Conservation (phyloP, 2,888 invertebrate species). For the Nomada ruficornis region DNA sequence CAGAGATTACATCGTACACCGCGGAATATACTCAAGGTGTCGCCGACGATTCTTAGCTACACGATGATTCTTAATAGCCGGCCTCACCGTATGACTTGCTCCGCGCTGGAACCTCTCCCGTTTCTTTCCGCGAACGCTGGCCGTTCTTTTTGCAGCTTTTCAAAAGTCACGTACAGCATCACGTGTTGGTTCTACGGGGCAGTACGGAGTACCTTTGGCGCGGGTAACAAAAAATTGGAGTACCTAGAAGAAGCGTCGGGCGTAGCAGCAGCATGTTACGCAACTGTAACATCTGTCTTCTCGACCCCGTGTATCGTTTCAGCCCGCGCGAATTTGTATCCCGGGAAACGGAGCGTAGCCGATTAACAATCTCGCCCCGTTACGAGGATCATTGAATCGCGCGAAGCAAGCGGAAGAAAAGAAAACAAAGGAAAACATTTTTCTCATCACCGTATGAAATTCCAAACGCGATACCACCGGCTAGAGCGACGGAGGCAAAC, state of each 20-base stretch:
- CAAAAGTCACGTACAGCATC: background rate
- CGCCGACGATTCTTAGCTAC: conserved; percentile 78
- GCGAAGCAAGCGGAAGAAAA: background rate
- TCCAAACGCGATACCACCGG: conserved; percentile 8
- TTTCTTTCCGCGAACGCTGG: background rate
- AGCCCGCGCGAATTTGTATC: conserved; percentile 14
- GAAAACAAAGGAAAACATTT: background rate
- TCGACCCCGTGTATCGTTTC: background rate
- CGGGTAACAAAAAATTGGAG: too few relatives aligned
- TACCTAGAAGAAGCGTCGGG: too few relatives aligned
- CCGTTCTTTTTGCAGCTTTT: background rate
- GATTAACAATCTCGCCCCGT: conserved; percentile 22
- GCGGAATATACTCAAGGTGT: conserved; percentile 78
- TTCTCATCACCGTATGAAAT: background rate
- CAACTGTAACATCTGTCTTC: background rate
- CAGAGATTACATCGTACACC: conserved; percentile 79
- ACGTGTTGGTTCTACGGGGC: too few relatives aligned
- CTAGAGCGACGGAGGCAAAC: background rate
- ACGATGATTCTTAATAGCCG: conserved; percentile 72
- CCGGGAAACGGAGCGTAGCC: conserved; percentile 38
- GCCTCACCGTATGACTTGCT: conserved; percentile 38
- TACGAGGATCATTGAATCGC: conserved; percentile 20
- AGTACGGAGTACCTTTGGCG: too few relatives aligned
- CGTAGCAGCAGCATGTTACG: background rate
- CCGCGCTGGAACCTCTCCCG: conserved; percentile 15